These are phyloP conservation scores for Simalia tracyae DNA, from an alignment of 2,797 vertebrate genomes.

Conservation along the genomic window DNA sequence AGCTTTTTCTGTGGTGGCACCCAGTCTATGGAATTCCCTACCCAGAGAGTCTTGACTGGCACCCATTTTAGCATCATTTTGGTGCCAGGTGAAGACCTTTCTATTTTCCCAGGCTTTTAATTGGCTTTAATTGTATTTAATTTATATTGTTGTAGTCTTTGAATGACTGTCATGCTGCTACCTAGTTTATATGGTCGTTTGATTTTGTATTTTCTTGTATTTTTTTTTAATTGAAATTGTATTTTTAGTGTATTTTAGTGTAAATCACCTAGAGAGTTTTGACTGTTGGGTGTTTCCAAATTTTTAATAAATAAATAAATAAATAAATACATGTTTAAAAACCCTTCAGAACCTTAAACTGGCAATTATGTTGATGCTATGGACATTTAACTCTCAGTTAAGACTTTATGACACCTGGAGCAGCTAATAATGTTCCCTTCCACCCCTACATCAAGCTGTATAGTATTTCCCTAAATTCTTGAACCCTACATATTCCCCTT, in stretches of 20 bases:
- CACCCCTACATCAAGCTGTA: neutral
- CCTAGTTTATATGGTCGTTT: neutral
- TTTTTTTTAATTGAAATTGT: neutral
- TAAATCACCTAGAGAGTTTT: neutral
- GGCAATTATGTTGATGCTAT: neutral
- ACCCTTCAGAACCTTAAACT: neutral
- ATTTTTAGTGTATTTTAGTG: neutral
- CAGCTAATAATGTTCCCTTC: neutral
- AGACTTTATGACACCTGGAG: neutral
- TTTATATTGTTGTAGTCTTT: neutral
- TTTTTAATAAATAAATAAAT: neutral
- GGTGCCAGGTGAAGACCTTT: neutral
- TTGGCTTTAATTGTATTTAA: neutral
- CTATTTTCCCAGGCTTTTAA: neutral
- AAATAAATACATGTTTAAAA: neutral
- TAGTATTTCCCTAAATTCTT: neutral
- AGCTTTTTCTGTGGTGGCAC: neutral
- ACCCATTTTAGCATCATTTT: neutral
- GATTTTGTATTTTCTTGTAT: neutral
- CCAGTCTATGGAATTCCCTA: neutral
- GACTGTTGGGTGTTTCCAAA: neutral
- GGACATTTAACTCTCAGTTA: neutral
- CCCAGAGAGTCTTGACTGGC: neutral
- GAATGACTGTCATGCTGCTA: neutral
- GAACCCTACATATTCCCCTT: neutral